phyloP scores from a whole-genome alignment of 1,140 invertebrate genomes.

The Riptortus pedestris region DNA sequence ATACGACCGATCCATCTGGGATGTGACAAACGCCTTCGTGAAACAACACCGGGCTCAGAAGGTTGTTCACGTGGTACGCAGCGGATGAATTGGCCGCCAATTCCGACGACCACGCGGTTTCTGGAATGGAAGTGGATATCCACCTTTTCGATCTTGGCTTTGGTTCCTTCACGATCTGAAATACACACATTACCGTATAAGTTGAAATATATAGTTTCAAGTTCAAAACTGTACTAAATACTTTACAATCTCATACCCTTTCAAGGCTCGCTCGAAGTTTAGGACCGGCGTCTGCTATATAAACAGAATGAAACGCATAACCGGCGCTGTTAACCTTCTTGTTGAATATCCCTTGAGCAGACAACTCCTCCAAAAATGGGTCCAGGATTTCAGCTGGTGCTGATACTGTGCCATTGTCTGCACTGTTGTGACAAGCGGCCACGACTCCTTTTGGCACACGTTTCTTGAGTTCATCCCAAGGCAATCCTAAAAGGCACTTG shows the following conservation, averaged over 20 bases:
- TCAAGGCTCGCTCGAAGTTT: constrained; percentile 64
- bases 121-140: constrained; percentile 86
- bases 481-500: constrained; percentile 55
- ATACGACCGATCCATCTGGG: constrained; percentile 74
- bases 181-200: constrained; percentile 21
- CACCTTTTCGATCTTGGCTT: constrained; percentile 69
- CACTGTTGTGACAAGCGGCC: constrained; percentile 87
- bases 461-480: constrained; percentile 71
- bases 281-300: constrained; percentile 75
- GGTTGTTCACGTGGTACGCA: constrained; percentile 92
- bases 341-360: constrained; percentile 71
- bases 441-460: constrained; percentile 64
- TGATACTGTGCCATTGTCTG: constrained; percentile 85
- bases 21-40: constrained; percentile 72
- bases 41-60: constrained; percentile 71
- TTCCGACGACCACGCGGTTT: constrained; percentile 64
- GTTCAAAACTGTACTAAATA: neutral
- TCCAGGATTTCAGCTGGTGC: constrained; percentile 61
- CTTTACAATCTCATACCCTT: constrained; percentile 38
- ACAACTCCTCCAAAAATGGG: constrained; percentile 63
- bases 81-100: constrained; percentile 73
- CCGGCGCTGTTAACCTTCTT: constrained; percentile 80
- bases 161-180: constrained; percentile 60
- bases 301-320: constrained; percentile 90
- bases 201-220: neutral